A percentile compares a stretch with the other conserved stretches of the same genome.
Conservation (phyloP, 2,888 invertebrate species). For the Netelia melanura region DNA sequence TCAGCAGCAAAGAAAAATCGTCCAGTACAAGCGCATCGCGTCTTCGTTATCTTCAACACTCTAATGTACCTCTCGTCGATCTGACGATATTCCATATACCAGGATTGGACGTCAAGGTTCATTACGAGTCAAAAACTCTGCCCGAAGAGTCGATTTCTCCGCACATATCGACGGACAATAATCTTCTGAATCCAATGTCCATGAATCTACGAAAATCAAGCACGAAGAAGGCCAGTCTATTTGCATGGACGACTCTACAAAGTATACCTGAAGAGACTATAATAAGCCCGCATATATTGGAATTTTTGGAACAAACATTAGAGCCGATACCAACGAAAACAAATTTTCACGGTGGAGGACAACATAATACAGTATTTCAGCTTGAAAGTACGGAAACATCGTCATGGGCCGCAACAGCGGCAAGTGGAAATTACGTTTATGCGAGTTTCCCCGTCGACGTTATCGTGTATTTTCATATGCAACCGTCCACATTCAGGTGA, state of each 20-base stretch:
- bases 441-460: slow-evolving; percentile 99
- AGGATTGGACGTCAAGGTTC: slow-evolving; percentile 95
- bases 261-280: slow-evolving; percentile 99
- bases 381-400: slow-evolving; percentile 81
- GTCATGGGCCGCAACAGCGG: slow-evolving; percentile 82
- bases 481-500: slow-evolving; percentile 94
- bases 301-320: slow-evolving; percentile 98
- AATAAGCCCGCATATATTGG: slow-evolving; percentile 98
- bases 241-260: slow-evolving; percentile 98
- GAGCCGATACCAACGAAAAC: slow-evolving; percentile 95
- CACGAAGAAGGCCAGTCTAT: slow-evolving; percentile 94
- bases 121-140: slow-evolving; percentile 92
- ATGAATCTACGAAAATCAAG: slow-evolving; percentile 86
- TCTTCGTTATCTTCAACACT: slow-evolving; percentile 83
- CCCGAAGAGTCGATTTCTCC: slow-evolving; percentile 87
- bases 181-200: slow-evolving; percentile 78
- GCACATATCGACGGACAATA: slow-evolving; percentile 82
- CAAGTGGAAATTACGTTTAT: slow-evolving; percentile 89
- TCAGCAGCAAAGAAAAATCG: slow-evolving; percentile 82
- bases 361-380: slow-evolving; percentile 78
- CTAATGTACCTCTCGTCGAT: slow-evolving; percentile 88
- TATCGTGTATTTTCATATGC: slow-evolving; percentile 99
- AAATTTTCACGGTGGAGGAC: slow-evolving; percentile 80
- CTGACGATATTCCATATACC: slow-evolving; percentile 96
- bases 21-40: slow-evolving; percentile 82